A percentile compares a stretch with the other conserved stretches of the same genome.
These are phyloP conservation scores for Gouania willdenowi DNA, from an alignment of 2,797 vertebrate species.

Conservation along the genomic window DNA sequence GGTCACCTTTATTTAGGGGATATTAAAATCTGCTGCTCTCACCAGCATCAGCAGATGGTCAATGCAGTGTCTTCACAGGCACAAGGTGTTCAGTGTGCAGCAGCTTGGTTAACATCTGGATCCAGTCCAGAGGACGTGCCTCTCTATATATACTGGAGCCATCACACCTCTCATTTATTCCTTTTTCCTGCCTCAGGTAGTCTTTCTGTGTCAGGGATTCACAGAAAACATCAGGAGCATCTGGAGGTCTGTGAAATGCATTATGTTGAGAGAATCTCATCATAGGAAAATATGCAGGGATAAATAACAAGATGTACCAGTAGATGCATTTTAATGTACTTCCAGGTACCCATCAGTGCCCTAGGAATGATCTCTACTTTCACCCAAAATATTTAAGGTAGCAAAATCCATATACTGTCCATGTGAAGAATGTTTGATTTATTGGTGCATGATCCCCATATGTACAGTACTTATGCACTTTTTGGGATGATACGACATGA, in stretches of 20 bases:
- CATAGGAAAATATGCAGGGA: slow-evolving; percentile 57
- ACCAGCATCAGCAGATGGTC: slow-evolving; percentile 80
- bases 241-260: slow-evolving; percentile 23
- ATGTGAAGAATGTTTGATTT: too few species aligned
- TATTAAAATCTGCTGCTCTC: slow-evolving; percentile 75
- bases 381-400: too few species aligned
- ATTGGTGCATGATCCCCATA: too few species aligned
- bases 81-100: slow-evolving; percentile 82
- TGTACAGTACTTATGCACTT: too few species aligned
- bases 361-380: too few species aligned
- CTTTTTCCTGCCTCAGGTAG: slow-evolving; percentile 76
- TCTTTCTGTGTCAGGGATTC: slow-evolving; percentile 33
- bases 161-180: slow-evolving; percentile 77
- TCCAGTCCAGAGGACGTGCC: slow-evolving; percentile 81
- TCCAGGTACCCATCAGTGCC: too few species aligned
- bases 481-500: too few species aligned
- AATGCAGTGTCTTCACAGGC: slow-evolving; percentile 78
- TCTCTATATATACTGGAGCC: too few species aligned
- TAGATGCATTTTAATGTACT: too few species aligned
- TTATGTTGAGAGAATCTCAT: slow-evolving; percentile 13
- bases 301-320: slow-evolving; percentile 7
- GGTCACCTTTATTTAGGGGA: slow-evolving; percentile 72
- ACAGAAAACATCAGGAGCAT: slow-evolving; percentile 16
- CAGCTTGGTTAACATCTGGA: slow-evolving; percentile 86
- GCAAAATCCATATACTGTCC: too few species aligned